Base-by-base conservation (phyloP, 1,140 invertebrate genomes). In the Acromyrmex echinatior region DNA sequence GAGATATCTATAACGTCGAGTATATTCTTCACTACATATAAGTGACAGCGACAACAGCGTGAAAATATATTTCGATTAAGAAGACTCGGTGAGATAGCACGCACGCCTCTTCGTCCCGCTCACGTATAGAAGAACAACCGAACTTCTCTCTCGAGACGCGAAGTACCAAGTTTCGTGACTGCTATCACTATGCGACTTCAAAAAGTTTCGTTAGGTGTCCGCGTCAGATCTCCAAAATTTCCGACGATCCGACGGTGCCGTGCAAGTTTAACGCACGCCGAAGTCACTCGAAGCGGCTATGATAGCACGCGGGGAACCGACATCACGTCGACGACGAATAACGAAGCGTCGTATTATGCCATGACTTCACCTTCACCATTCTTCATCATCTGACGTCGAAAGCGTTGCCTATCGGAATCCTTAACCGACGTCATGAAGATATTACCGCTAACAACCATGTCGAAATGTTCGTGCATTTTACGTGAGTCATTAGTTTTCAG, bases 311-410 rank as follows among this genome's bases (percentile, higher is more conserved):
- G 62, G 51, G 25, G 16, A 68, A 77, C 66, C 49, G 78, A 81
- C 73, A n/a, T 80, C 45, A 53, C 49, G 49, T 85, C 77, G 56
- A 45, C 16, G 60, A 53, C 70, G 25, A 70, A 76, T 60, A 73
- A 86, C 70, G 76, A 78, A 86, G 49, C 35, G 35, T 21, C 28
- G 53, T 58, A 73, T 89, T 65, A 73, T 82, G 53, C 31, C 12
- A 18, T 10, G 58, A 45, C 68, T 73, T 77, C 25, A 3, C 39
- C 63, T 86, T 89, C 49, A 12, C 87, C 58, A 87, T 90, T 89
- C 63, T 78, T 87, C 79, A 60, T 86, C 58, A 14, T 39, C 58
- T 12, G 31, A 21, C 9, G 25, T 9, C 51, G 14, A 31, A 18
- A 31, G n/a, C 56, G 45, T 81, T 56, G 62, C 62, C 70, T 65